phyloP scores from a whole-genome alignment of 2,113 vertebrate genomes.

The Dasyprocta punctata region DNA sequence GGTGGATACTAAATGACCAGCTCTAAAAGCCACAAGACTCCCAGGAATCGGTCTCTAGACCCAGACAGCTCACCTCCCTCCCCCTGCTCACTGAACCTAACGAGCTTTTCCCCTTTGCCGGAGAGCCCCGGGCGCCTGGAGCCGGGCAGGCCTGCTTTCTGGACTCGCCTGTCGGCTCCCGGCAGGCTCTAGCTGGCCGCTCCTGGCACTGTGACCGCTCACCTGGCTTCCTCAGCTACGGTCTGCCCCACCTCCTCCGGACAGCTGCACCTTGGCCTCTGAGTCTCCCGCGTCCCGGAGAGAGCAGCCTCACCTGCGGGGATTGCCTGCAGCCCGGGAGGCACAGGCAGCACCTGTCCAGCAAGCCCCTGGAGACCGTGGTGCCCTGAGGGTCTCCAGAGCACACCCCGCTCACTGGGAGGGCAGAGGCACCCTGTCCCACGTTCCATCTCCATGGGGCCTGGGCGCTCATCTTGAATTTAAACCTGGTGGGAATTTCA shows the following conservation, averaged over 20 bases:
- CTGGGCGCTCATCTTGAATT: not conserved
- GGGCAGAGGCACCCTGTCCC: not conserved
- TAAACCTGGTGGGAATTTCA: not conserved
- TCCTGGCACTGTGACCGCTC: not conserved
- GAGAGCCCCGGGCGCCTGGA: not conserved
- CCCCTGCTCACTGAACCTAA: not conserved
- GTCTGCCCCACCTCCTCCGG: not conserved
- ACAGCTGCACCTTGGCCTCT: not conserved
- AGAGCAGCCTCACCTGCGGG: too few relatives aligned
- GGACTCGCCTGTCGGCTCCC: too few relatives aligned
- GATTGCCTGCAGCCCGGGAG: too few relatives aligned
- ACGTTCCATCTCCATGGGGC: not conserved
- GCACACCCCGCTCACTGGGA: accelerated
- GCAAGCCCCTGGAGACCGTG: too few relatives aligned
- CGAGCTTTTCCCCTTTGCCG: not conserved
- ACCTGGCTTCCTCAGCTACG: not conserved
- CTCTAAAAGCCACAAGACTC: not conserved
- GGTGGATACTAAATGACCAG: not conserved
- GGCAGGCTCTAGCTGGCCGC: not conserved
- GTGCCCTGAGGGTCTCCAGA: not conserved
- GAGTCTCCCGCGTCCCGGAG: not conserved
- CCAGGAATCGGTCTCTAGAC: too few relatives aligned
- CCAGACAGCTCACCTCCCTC: too few relatives aligned
- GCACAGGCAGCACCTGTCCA: accelerated
- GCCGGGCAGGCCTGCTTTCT: not conserved